These are phyloP conservation scores for Lysandra bellargus DNA, from an alignment of 2,888 invertebrate genomes.

Conservation along the genomic window DNA sequence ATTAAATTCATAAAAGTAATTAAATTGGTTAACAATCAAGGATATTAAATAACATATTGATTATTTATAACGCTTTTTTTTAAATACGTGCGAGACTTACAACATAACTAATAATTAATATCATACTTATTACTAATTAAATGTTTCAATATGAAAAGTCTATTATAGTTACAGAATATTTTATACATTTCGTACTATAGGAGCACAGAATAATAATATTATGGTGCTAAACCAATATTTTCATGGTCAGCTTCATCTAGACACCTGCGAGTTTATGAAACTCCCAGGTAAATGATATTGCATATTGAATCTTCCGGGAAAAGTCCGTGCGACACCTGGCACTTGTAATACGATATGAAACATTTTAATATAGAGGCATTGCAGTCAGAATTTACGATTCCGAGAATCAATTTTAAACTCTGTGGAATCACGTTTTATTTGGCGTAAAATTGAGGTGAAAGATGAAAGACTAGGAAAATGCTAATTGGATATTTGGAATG, in stretches of 20 bases:
- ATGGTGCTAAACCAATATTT: background rate
- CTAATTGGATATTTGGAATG: background rate
- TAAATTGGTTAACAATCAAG: too few relatives aligned
- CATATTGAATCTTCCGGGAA: slow-evolving; percentile 15
- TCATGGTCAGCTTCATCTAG: background rate
- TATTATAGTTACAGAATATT: too few relatives aligned
- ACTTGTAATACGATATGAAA: slow-evolving; percentile 18
- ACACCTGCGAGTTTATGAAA: slow-evolving; percentile 9
- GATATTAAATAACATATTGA: too few relatives aligned
- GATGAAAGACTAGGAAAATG: background rate
- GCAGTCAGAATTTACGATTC: slow-evolving; percentile 13
- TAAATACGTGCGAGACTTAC: too few relatives aligned
- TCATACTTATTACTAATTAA: too few relatives aligned
- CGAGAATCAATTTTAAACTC: background rate
- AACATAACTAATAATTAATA: too few relatives aligned
- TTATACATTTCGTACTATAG: too few relatives aligned
- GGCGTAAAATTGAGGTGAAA: background rate
- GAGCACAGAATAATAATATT: too few relatives aligned
- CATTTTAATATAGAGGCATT: slow-evolving; percentile 21
- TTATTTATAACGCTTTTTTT: too few relatives aligned
- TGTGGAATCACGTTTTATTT: background rate
- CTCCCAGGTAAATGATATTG: slow-evolving; percentile 10
- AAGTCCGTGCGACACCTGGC: slow-evolving; percentile 22
- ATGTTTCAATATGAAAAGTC: too few relatives aligned
- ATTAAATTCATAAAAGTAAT: too few relatives aligned